phyloP scores from a whole-genome alignment of 2,888 invertebrate species.

The Drosophila macrothrix region DNA sequence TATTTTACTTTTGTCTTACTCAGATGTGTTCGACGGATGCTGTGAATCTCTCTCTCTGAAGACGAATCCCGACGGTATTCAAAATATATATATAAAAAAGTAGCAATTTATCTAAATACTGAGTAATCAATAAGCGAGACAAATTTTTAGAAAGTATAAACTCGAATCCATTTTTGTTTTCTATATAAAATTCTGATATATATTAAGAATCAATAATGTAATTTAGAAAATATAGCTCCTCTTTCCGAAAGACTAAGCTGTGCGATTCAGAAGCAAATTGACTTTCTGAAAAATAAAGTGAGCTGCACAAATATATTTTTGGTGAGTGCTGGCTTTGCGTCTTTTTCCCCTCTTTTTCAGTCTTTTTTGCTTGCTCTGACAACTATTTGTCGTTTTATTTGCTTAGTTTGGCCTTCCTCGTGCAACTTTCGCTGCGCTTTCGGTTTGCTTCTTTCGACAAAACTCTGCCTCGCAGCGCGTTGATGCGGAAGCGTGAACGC shows the following conservation, averaged over 20 bases:
- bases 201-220: background rate
- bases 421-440: constrained; percentile 36
- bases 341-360: background rate
- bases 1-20: background rate
- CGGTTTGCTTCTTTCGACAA: constrained; percentile 23
- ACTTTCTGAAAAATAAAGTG: background rate
- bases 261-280: background rate
- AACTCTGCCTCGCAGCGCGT: constrained; percentile 38
- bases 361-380: background rate
- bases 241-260: background rate
- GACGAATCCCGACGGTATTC: background rate
- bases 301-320: background rate
- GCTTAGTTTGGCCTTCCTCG: constrained; percentile 45
- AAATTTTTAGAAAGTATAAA: background rate
- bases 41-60: background rate
- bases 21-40: background rate
- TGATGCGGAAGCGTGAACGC: constrained; percentile 60
- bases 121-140: background rate
- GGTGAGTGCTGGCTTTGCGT: background rate
- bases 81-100: background rate
- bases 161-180: background rate
- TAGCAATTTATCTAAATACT: background rate
- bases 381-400: constrained; percentile 53
- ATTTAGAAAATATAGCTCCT: background rate
- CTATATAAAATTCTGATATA: background rate